Conservation (phyloP, 2,888 invertebrate genomes). For the Xanthia togata region DNA sequence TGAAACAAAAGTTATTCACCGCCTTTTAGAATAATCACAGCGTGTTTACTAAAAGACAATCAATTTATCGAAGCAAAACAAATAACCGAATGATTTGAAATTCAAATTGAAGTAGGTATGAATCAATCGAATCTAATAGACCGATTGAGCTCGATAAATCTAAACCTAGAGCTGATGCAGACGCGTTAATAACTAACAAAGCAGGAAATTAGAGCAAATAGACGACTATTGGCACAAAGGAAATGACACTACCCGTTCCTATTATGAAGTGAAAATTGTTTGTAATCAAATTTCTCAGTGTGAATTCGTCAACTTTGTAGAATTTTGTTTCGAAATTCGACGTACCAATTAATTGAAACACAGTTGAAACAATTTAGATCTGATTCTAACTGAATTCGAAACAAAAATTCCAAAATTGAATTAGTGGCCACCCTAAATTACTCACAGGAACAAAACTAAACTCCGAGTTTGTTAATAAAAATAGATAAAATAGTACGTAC, state of each 20-base stretch:
- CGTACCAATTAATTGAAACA: conserved; percentile 37
- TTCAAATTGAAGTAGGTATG: conserved; percentile 56
- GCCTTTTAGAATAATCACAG: conserved; percentile 38
- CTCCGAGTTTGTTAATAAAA: conserved; percentile 40
- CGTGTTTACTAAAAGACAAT: conserved; percentile 46
- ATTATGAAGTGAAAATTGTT: conserved; percentile 67
- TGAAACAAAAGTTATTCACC: conserved; percentile 18
- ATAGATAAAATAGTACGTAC: conserved; percentile 56
- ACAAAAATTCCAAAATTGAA: conserved; percentile 50
- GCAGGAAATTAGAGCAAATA: conserved; percentile 81
- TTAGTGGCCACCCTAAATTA: conserved; percentile 40
- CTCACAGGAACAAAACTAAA: conserved; percentile 37
- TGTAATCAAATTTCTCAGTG: conserved; percentile 53
- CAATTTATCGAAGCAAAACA: conserved; percentile 60
- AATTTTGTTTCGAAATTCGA: conserved; percentile 48
- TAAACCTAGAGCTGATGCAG: conserved; percentile 71
- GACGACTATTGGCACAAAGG: conserved; percentile 83
- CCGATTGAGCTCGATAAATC: conserved; percentile 57
- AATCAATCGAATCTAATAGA: conserved; percentile 54
- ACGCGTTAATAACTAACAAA: conserved; percentile 75
- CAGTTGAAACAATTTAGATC: conserved; percentile 39
- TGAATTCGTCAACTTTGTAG: conserved; percentile 38
- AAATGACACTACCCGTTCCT: conserved; percentile 75
- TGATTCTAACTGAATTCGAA: conserved; percentile 46
- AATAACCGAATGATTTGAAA: conserved; percentile 63